Evolutionary conservation across 2,797 vertebrate genomes (phyloP).

Genomic region (Dermochelys coriacea): DNA sequence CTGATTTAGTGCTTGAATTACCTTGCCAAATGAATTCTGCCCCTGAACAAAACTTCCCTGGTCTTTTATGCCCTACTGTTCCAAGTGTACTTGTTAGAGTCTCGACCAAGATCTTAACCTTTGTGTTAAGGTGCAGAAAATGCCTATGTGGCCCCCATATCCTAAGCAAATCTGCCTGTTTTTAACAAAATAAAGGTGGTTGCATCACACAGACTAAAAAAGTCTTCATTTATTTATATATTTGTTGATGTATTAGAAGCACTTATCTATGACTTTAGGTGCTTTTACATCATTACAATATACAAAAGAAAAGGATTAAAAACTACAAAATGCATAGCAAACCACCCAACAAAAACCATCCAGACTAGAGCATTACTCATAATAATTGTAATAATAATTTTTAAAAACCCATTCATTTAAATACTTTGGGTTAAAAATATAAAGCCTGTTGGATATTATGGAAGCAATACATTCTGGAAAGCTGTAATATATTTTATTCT

Average conservation of each 20-base stretch:
- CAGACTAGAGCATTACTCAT: constrained; percentile 3
- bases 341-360: constrained; percentile 23
- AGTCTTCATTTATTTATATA: constrained; percentile 31
- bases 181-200: constrained; percentile 31
- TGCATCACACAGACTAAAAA: neutral
- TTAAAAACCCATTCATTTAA: constrained; percentile 37
- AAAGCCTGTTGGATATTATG: neutral
- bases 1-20: neutral
- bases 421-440: neutral
- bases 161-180: constrained; percentile 3
- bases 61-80: neutral
- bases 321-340: constrained; percentile 17
- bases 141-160: neutral
- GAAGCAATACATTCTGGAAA: neutral
- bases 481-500: neutral
- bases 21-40: neutral
- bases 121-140: neutral
- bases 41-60: neutral
- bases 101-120: neutral
- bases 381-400: constrained; percentile 30
- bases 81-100: neutral
- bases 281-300: constrained; percentile 56
- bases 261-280: neutral
- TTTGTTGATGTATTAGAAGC: constrained; percentile 58
- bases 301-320: constrained; percentile 59